phyloP scores from a whole-genome alignment of 2,888 invertebrate genomes.

The Apodemia mormo region DNA sequence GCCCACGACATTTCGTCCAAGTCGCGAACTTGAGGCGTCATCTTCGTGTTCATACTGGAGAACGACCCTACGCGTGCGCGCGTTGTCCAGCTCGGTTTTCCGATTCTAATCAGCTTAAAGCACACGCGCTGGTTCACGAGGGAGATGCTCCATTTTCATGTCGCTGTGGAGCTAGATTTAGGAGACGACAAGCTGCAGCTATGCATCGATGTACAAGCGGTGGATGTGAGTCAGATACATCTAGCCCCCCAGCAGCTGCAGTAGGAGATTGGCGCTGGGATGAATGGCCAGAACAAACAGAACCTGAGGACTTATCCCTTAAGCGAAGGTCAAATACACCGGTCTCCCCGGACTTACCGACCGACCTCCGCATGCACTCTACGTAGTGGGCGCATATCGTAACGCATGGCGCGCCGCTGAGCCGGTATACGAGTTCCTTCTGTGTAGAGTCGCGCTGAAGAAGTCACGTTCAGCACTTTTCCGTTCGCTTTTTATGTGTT shows the following conservation, averaged over 20 bases:
- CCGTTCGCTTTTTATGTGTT: constrained; percentile 34
- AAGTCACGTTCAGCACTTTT: constrained; percentile 34
- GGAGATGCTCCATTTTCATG: constrained; percentile 95
- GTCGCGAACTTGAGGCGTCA: constrained; percentile 95
- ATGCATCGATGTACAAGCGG: constrained; percentile 88
- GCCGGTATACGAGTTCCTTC: constrained; percentile 91
- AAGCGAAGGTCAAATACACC: constrained; percentile 75
- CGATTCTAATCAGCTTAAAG: constrained; percentile 95
- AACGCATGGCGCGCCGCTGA: constrained; percentile 49
- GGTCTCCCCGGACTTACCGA: constrained; percentile 75
- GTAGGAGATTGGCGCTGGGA: constrained; percentile 74
- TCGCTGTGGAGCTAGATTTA: constrained; percentile 89
- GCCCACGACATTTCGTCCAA: constrained; percentile 95
- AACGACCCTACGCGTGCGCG: constrained; percentile 93
- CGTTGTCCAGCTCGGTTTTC: constrained; percentile 93
- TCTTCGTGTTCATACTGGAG: constrained; percentile 94
- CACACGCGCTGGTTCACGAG: constrained; percentile 93
- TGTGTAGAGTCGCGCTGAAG: constrained; percentile 66
- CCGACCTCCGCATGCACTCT: constrained; percentile 75
- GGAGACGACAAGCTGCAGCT: constrained; percentile 93
- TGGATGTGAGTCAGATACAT: constrained; percentile 63
- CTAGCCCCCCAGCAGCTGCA: constrained; percentile 71
- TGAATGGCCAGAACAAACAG: constrained; percentile 90
- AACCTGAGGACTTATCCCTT: constrained; percentile 94
- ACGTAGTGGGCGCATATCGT: constrained; percentile 63